These are phyloP conservation scores for Hirtodrosophila histrioides DNA, from an alignment of 2,888 invertebrate species.

Conservation along the genomic window DNA sequence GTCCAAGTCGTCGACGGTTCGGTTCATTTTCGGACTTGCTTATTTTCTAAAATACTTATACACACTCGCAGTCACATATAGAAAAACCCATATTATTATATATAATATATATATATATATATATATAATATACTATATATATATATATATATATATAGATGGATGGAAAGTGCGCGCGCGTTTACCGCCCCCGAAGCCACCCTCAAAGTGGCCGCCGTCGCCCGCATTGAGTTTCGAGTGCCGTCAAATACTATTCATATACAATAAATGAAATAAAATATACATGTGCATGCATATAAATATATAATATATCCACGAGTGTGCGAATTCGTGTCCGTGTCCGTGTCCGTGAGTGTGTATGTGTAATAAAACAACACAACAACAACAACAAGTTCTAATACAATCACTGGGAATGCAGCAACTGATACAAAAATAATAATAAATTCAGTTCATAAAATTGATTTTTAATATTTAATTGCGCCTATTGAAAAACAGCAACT, in stretches of 20 bases:
- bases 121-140: constrained; percentile 47
- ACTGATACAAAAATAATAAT: constrained; percentile 23
- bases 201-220: constrained; percentile 19
- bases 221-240: constrained; percentile 55
- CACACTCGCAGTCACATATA: constrained; percentile 51
- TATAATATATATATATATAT: constrained; percentile 70
- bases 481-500: constrained; percentile 31
- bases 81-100: constrained; percentile 70
- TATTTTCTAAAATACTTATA: constrained; percentile 75
- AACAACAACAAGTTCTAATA: constrained; percentile 39
- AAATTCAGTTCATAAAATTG: constrained; percentile 37
- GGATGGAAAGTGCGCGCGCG: constrained; percentile 70
- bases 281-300: constrained; percentile 43
- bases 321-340: constrained; percentile 30
- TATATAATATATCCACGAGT: constrained; percentile 30
- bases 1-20: constrained; percentile 79
- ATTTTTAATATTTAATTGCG: constrained; percentile 55
- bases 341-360: constrained; percentile 36
- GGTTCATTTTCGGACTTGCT: constrained; percentile 79
- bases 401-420: constrained; percentile 22
- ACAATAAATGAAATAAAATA: constrained; percentile 72
- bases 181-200: constrained; percentile 63
- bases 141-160: constrained; percentile 41
- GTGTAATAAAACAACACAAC: constrained; percentile 47
- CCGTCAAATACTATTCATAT: constrained; percentile 73